These are phyloP conservation scores for Lordiphosa clarofinis DNA, from an alignment of 1,140 invertebrate genomes.

Conservation along the genomic window DNA sequence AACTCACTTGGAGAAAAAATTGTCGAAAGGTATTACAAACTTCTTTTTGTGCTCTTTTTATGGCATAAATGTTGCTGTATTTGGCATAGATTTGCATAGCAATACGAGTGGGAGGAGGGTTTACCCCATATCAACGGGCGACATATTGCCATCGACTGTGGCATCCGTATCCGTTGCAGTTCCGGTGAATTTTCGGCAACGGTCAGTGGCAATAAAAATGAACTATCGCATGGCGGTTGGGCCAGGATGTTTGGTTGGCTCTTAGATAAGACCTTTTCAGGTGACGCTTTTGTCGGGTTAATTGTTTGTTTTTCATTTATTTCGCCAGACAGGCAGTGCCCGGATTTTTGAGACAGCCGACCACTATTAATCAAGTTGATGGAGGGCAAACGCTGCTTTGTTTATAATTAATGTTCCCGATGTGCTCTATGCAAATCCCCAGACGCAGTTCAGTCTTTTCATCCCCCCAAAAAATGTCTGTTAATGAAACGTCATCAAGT, in stretches of 20 bases:
- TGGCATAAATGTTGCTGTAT: slow-evolving; percentile 65
- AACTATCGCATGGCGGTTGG: slow-evolving; percentile 32
- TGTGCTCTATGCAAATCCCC: slow-evolving; percentile 53
- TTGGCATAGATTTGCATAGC: slow-evolving; percentile 76
- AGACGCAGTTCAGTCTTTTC: slow-evolving; percentile 28
- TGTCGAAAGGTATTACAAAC: slow-evolving; percentile 45
- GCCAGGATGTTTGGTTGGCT: slow-evolving; percentile 46
- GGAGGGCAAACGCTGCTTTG: slow-evolving; percentile 44
- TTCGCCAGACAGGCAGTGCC: slow-evolving; percentile 25
- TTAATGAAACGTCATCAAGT: slow-evolving; percentile 72
- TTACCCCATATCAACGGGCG: slow-evolving; percentile 56
- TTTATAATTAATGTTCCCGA: slow-evolving; percentile 70
- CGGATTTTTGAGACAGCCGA: slow-evolving; percentile 49
- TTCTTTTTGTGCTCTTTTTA: slow-evolving; percentile 23
- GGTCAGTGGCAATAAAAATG: slow-evolving; percentile 64
- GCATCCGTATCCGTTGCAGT: slow-evolving; percentile 46
- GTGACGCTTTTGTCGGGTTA: slow-evolving; percentile 60
- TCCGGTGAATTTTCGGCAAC: slow-evolving; percentile 39
- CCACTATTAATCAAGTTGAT: slow-evolving; percentile 75
- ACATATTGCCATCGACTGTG: slow-evolving; percentile 63
- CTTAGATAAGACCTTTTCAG: slow-evolving; percentile 48
- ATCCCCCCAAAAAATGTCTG: slow-evolving; percentile 11
- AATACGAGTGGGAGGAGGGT: slow-evolving; percentile 29
- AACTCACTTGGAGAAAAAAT: slow-evolving; percentile 5
- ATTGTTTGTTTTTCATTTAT: slow-evolving; percentile 74